These are phyloP conservation scores for Molorchus minor DNA, from an alignment of 2,888 invertebrate species.

Conservation along the genomic window DNA sequence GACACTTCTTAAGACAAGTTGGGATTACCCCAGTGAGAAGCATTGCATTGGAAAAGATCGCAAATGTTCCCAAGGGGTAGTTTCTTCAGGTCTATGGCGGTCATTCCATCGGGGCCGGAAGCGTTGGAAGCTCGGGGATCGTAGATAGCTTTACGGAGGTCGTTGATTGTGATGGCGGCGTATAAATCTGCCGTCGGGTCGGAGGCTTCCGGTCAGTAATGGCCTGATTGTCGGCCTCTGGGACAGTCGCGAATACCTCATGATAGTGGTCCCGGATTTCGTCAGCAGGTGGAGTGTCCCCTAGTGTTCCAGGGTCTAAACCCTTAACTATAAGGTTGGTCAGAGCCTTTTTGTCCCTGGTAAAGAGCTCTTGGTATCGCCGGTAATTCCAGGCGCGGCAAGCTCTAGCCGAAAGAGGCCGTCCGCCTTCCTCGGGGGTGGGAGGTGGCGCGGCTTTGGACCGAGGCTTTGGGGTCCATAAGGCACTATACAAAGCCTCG, in stretches of 20 bases:
- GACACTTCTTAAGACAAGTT: background rate
- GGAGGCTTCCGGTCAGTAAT: background rate
- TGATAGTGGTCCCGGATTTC: background rate
- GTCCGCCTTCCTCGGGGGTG: no score
- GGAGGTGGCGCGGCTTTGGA: no score
- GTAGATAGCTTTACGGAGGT: background rate
- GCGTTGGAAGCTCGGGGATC: background rate
- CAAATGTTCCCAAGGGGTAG: background rate
- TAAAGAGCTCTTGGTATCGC: background rate
- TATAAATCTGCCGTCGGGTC: no score
- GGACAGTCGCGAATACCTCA: background rate
- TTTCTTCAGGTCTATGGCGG: background rate
- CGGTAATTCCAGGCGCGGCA: background rate
- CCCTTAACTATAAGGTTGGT: background rate
- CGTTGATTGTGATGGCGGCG: background rate
- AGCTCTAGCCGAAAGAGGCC: no score
- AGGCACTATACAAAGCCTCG: no score
- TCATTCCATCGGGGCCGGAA: background rate
- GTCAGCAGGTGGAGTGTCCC: background rate
- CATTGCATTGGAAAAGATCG: background rate
- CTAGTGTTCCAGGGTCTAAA: background rate
- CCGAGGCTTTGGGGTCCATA: no score
- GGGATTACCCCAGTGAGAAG: conserved; percentile 7
- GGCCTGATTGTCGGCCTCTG: background rate
- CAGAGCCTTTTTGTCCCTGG: background rate